A percentile compares a stretch with the other conserved stretches of the same genome.
Conservation (phyloP, 2,888 invertebrate genomes). For the Buathra laborator region DNA sequence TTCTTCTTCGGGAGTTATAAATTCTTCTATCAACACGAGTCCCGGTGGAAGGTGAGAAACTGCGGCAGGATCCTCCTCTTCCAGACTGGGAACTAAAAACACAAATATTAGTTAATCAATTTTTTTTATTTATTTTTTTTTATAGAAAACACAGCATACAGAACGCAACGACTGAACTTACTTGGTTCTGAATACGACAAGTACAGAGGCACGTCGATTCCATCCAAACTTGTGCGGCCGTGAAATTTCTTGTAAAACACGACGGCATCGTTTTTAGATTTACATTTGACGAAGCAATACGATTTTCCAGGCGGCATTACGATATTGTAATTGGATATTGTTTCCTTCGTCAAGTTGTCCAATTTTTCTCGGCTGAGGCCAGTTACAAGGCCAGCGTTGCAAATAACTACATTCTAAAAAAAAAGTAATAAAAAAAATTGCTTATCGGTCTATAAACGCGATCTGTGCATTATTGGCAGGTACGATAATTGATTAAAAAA, state of each 20-base stretch:
- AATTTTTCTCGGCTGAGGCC: slow-evolving; percentile 90
- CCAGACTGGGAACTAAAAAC: slow-evolving; percentile 82
- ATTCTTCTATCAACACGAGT: slow-evolving; percentile 89
- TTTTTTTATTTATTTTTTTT: too few species aligned
- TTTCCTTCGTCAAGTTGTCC: slow-evolving; percentile 86
- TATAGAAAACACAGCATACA: slow-evolving; percentile 18
- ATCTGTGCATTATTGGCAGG: slow-evolving; percentile 28
- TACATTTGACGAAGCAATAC: slow-evolving; percentile 91
- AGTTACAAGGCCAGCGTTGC: slow-evolving; percentile 95
- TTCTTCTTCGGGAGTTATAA: slow-evolving; percentile 91
- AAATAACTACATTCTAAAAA: slow-evolving; percentile 91
- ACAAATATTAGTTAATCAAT: too few species aligned
- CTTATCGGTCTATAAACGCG: background rate
- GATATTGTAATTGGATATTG: slow-evolving; percentile 88
- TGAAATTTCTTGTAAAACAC: slow-evolving; percentile 88
- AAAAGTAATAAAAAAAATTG: slow-evolving; percentile 80
- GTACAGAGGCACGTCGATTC: slow-evolving; percentile 88
- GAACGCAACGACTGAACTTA: slow-evolving; percentile 80
- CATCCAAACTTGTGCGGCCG: slow-evolving; percentile 87
- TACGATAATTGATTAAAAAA: slow-evolving; percentile 37
- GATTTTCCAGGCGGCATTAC: slow-evolving; percentile 93
- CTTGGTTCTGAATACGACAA: slow-evolving; percentile 88
- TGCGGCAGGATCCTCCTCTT: slow-evolving; percentile 45
- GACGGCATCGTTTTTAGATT: slow-evolving; percentile 86
- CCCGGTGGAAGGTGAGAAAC: slow-evolving; percentile 88